Evolutionary conservation across 2,888 invertebrate species (phyloP), one percentile per base, ranked within the genome.

Genomic region (Phania funesta): DNA sequence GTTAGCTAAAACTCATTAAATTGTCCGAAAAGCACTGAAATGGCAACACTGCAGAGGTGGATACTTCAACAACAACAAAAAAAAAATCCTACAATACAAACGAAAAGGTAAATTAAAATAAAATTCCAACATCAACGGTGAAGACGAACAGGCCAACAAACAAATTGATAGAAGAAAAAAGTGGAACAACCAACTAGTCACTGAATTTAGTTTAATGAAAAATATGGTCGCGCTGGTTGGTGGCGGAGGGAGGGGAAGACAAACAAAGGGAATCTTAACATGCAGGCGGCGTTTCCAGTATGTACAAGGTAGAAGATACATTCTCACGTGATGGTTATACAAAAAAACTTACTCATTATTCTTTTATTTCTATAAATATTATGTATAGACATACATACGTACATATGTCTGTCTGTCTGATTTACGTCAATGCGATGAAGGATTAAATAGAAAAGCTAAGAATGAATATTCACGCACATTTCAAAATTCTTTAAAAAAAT

Each of bases 121-220:
- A 56, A 52, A 24, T 41, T 29, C 16, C 68, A 38, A 58, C 44
- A 62, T 46, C 22, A 56, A 54, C 56, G 56, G 20, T 41, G 26
- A 77, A 46, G 32, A 48, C 24, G 52, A 41, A 52, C 54, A 46
- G 24, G 38, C 32, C 16, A 67, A 41, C 24, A 46, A 41, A 62
- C 26, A 46, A 38, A 46, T n/a, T 32, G n/a, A n/a, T 32, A 60
- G 26, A 41, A 65, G 29, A 44, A 35, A 70, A 70, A 77, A 44
- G 65, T 71, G 18, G 56, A 71, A 78, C 64, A 56, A 56, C 71
- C 64, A 56, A 56, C 71, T 71, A 64, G 71, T 71, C 50, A 16
- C 26, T 65, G 11, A 50, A 56, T 71, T 48, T 32, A 35, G 24
- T 44, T 29, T 74, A 24, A 26, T 26, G 26, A 41, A 13, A n/a